These are phyloP conservation scores for Dolichotis patagonum DNA, from an alignment of 2,113 vertebrate genomes.

Conservation along the genomic window DNA sequence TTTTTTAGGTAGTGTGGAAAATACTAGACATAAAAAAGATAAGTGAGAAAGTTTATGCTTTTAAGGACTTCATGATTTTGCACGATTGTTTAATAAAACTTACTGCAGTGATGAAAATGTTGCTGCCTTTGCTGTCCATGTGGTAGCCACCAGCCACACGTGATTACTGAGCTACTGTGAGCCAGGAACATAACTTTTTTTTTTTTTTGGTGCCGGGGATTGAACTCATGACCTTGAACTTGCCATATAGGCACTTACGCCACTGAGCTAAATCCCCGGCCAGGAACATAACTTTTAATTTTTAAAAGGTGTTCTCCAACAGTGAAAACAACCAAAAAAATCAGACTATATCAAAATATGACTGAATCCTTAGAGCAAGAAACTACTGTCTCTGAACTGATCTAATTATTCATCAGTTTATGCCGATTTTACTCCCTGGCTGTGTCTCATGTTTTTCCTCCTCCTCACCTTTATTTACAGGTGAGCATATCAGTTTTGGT, in stretches of 20 bases:
- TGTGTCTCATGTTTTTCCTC: neutral
- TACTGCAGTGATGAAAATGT: neutral
- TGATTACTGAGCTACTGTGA: neutral
- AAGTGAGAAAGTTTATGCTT: neutral
- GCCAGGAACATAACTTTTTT: neutral
- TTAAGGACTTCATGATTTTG: neutral
- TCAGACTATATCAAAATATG: neutral
- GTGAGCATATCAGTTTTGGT: neutral
- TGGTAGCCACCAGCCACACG: neutral
- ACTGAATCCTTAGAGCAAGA: neutral
- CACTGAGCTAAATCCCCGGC: too few species aligned
- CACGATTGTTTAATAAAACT: neutral
- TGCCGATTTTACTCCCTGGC: neutral
- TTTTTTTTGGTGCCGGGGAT: too few species aligned
- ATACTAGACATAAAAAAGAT: neutral
- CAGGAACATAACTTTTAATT: neutral
- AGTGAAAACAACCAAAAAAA: neutral
- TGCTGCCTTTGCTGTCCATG: neutral
- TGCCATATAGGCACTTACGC: too few species aligned
- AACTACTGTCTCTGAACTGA: neutral
- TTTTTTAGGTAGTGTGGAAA: neutral
- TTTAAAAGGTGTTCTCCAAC: neutral
- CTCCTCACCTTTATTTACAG: neutral
- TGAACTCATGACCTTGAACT: too few species aligned
- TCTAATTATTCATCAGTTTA: neutral